These are phyloP conservation scores for Asteroscopus sphinx DNA, from an alignment of 2,888 invertebrate species.

Conservation along the genomic window DNA sequence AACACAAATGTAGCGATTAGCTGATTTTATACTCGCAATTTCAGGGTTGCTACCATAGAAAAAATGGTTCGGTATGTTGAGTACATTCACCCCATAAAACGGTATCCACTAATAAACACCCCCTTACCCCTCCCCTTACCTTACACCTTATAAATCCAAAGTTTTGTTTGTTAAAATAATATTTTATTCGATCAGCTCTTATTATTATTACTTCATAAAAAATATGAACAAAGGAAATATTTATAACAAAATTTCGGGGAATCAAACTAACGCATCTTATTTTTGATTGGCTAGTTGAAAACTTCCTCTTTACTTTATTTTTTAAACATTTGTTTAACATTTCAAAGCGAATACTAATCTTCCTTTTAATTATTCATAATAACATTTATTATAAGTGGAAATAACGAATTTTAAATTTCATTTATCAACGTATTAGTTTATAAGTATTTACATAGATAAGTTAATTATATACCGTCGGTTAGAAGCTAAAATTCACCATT, in stretches of 20 bases:
- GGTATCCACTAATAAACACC: too few relatives aligned
- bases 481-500: too few relatives aligned
- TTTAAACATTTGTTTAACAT: not conserved
- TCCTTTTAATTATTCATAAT: conserved; percentile 24
- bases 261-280: not conserved
- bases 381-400: conserved; percentile 65
- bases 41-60: too few relatives aligned
- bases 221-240: not conserved
- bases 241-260: not conserved
- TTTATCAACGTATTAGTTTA: conserved; percentile 64
- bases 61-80: too few relatives aligned
- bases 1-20: too few relatives aligned
- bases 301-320: not conserved
- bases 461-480: conserved; percentile 41
- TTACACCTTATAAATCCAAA: too few relatives aligned
- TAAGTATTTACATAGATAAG: conserved; percentile 52
- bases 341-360: conserved; percentile 15
- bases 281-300: not conserved
- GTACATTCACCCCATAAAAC: too few relatives aligned
- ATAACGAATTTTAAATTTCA: conserved; percentile 77
- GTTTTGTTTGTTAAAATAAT: too few relatives aligned
- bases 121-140: too few relatives aligned
- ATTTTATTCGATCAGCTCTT: conserved; percentile 1
- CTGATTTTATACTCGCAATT: too few relatives aligned
- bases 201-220: not conserved